Evolutionary conservation across 2,113 vertebrate genomes (phyloP).

Genomic region (Cyanistes caeruleus): DNA sequence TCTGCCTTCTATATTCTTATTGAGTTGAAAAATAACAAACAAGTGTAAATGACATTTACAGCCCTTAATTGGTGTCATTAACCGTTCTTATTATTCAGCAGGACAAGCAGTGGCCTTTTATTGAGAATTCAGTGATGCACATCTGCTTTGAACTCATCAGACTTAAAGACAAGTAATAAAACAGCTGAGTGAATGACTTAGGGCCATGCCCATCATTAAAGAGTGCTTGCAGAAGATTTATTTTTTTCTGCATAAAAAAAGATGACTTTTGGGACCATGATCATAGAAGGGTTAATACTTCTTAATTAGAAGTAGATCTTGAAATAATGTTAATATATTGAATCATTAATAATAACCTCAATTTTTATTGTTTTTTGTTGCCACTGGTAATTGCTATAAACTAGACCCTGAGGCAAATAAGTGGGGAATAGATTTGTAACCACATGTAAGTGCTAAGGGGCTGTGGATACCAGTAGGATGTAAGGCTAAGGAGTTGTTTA

Average conservation of each 20-base stretch:
- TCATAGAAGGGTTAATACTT: neutral
- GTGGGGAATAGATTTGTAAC: neutral
- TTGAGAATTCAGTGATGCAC: conserved; percentile 76
- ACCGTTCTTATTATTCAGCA: conserved; percentile 76
- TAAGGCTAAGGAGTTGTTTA: neutral
- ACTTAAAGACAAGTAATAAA: conserved; percentile 79
- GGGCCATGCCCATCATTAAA: conserved; percentile 63
- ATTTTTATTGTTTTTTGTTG: neutral
- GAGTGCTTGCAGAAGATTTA: conserved; percentile 15
- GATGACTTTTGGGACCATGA: neutral
- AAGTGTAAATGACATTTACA: conserved; percentile 79
- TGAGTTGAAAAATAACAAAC: conserved; percentile 81
- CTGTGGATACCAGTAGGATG: neutral
- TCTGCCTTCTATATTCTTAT: conserved; percentile 65
- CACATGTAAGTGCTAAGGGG: neutral
- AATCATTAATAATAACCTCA: neutral
- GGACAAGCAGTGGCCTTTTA: conserved; percentile 78
- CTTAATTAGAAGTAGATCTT: neutral
- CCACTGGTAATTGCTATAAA: neutral
- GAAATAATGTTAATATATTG: neutral
- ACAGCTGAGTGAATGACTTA: conserved; percentile 73
- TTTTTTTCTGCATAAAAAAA: neutral
- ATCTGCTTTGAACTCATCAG: conserved; percentile 76
- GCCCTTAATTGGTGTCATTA: conserved; percentile 80
- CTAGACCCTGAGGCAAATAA: neutral